Base-by-base conservation (phyloP, 1,140 invertebrate genomes). In the Pissodes strobi region DNA sequence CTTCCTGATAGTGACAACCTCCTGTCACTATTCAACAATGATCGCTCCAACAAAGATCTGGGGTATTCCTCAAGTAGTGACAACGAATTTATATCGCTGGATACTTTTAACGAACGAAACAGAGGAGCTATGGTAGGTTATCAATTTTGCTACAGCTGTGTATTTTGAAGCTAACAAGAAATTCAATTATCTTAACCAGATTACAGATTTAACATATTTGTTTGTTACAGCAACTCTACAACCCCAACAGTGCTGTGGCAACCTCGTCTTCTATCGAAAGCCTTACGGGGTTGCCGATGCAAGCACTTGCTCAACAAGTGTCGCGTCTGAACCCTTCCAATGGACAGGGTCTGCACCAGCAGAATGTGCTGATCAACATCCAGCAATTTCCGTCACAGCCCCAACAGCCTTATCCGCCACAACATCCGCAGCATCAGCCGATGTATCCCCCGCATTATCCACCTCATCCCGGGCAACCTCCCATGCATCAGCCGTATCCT, bases 341-440 rank as follows among this genome's bases (percentile, higher is more conserved):
- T 27, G 25, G 61, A 13, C 58, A 64, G 55, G 72, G 74, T 13
- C 65, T 78, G 68, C 77, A 77, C 41, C 77, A 78, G 64, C 77
- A 78, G 46, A 78, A 78, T 56, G 77, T 78, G n/a, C 65, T 78
- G 9, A 78, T 78, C 10, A 78, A 78, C 58, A 78, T 78, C 17
- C 77, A 78, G 51, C 77, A 78, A 61, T 78, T 78, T 55, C 76
- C 73, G 13, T 70, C 72, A 41, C 67, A 70, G 13, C 74, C 72
- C 2, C 74, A 70, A 17, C 74, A 69, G 13, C 69, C 68, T 3
- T 72, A 73, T 55, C 74, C 74, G 59, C 72, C 69, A 5, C 73
- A 69, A 17, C 71, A 66, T n/a, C 69, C 67, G 3, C 71, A 72
- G 53, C 74, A 75, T 48, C 66, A 70, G 25, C 67, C 67, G 23